Evolutionary conservation across 2,113 vertebrate genomes (phyloP).

Genomic region (Dromaius novaehollandiae): DNA sequence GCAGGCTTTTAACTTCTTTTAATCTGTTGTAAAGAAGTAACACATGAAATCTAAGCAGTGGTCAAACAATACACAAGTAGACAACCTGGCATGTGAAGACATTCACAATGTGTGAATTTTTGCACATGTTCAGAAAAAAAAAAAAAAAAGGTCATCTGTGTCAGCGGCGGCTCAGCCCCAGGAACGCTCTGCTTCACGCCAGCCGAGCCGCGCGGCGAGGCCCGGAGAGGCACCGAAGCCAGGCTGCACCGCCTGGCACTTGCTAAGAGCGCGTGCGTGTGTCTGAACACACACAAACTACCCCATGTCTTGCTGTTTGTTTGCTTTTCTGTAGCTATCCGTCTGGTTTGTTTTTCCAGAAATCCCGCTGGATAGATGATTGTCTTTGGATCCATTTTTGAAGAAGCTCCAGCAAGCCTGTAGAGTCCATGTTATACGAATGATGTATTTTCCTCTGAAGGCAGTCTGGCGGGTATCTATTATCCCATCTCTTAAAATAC

Average conservation of each 20-base stretch:
- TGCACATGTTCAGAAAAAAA: background rate
- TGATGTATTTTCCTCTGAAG: background rate
- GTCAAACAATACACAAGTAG: background rate
- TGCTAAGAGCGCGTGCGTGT: background rate
- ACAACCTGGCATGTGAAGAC: background rate
- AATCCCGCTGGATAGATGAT: too few species aligned
- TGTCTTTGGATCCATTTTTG: background rate
- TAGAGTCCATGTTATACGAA: background rate
- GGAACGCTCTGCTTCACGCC: background rate
- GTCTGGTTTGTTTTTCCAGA: background rate
- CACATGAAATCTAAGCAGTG: background rate
- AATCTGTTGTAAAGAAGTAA: background rate
- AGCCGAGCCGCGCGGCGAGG: background rate
- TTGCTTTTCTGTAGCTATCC: background rate
- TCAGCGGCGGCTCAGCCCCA: background rate
- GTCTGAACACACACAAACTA: background rate
- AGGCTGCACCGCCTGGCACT: background rate
- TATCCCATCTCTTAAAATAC: background rate
- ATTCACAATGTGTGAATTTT: background rate
- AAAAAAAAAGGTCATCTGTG: background rate
- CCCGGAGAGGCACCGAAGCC: background rate
- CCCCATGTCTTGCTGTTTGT: background rate
- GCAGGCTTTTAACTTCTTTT: background rate
- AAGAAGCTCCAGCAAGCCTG: constrained; percentile 7
- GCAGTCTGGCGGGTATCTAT: background rate